A percentile compares a stretch with the other conserved stretches of the same genome.
These are phyloP conservation scores for Rhagonycha fulva DNA, from an alignment of 2,888 invertebrate genomes.

Conservation along the genomic window DNA sequence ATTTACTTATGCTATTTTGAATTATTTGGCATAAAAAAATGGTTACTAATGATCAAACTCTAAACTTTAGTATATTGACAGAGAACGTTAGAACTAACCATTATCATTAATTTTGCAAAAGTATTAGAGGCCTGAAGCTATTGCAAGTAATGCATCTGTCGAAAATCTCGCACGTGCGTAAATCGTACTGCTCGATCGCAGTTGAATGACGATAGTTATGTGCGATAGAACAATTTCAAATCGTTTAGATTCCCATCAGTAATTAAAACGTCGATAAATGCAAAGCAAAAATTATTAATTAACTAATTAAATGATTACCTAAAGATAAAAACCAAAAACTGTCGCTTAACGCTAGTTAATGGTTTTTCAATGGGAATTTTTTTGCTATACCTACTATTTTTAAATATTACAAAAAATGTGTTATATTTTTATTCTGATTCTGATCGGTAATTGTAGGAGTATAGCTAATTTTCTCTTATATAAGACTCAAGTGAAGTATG, in stretches of 20 bases:
- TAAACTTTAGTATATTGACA: neutral
- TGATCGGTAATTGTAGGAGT: too few relatives aligned
- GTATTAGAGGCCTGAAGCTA: neutral
- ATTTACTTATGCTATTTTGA: too few relatives aligned
- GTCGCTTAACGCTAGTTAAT: too few relatives aligned
- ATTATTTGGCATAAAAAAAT: neutral
- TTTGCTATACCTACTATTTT: too few relatives aligned
- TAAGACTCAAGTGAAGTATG: too few relatives aligned
- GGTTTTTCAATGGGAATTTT: too few relatives aligned
- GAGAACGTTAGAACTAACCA: neutral
- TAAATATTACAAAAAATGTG: too few relatives aligned
- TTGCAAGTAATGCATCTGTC: neutral
- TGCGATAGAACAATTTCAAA: neutral
- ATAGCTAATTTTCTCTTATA: too few relatives aligned
- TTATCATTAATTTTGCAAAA: neutral
- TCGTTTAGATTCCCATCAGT: neutral
- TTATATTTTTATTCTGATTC: too few relatives aligned
- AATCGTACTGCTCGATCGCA: neutral
- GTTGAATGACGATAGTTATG: neutral
- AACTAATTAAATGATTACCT: too few relatives aligned
- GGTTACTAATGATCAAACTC: neutral
- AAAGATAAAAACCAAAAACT: too few relatives aligned
- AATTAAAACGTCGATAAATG: neutral
- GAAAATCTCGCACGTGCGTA: neutral
- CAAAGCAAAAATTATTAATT: too few relatives aligned